Evolutionary conservation across 2,113 vertebrate species (phyloP).

Genomic region (Podocnemis expansa): DNA sequence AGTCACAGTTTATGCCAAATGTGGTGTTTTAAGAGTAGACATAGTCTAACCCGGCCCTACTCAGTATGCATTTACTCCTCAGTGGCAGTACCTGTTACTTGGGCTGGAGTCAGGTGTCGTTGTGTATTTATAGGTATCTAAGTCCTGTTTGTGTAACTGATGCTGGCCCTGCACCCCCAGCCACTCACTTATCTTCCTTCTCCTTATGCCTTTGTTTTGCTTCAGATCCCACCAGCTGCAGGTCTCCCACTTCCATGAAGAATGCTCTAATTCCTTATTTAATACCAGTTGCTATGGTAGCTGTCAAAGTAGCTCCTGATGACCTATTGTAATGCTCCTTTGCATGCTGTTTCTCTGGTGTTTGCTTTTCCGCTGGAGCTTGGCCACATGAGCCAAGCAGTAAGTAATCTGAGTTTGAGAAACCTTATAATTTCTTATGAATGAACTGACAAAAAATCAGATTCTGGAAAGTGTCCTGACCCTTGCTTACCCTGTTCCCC

Average conservation of each 20-base stretch:
- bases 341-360: not conserved
- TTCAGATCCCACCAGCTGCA: not conserved
- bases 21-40: not conserved
- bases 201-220: not conserved
- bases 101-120: conserved; percentile 60
- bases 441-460: not conserved
- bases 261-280: conserved; percentile 59
- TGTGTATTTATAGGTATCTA: conserved; percentile 58
- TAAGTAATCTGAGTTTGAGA: not conserved
- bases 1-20: not conserved
- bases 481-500: not conserved
- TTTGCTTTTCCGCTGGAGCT: conserved; percentile 30
- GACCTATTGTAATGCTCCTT: conserved; percentile 25
- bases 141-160: not conserved
- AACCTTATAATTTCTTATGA: not conserved
- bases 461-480: not conserved
- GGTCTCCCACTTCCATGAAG: conserved; percentile 31
- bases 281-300: conserved; percentile 66
- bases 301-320: conserved; percentile 52
- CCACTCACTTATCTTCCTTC: not conserved
- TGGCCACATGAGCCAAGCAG: not conserved
- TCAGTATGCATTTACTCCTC: conserved; percentile 60
- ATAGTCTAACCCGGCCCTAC: not conserved
- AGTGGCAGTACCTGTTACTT: conserved; percentile 58
- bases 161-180: not conserved